phyloP scores from a whole-genome alignment of 2,797 vertebrate species.

The Hylomyscus alleni region DNA sequence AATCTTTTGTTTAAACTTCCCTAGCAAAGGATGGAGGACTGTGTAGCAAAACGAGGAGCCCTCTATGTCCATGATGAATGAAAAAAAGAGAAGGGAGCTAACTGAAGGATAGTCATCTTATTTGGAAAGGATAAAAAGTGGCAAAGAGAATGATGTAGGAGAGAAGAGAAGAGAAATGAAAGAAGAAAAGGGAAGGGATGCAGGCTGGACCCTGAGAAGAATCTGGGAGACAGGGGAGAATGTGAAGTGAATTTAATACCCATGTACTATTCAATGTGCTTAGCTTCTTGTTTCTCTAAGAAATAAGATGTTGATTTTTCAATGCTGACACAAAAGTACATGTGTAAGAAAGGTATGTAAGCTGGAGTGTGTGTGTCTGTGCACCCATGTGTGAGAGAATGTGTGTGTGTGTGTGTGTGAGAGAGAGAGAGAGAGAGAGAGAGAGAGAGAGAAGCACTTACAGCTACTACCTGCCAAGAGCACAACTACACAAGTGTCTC shows the following conservation, averaged over 20 bases:
- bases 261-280: accelerated
- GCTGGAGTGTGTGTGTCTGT: not conserved
- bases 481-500: not conserved
- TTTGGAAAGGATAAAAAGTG: not conserved
- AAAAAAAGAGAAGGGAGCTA: not conserved
- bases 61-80: not conserved
- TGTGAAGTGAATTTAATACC: not conserved
- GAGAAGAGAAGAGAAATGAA: not conserved
- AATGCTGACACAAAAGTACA: too few relatives aligned
- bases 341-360: not conserved
- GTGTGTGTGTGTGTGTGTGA: not conserved
- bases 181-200: not conserved
- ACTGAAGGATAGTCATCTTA: not conserved
- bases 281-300: not conserved
- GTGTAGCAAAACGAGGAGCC: not conserved
- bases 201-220: not conserved
- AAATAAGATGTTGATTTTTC: not conserved
- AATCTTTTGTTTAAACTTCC: not conserved
- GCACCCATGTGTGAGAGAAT: not conserved
- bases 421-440: not conserved
- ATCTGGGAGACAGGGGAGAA: not conserved
- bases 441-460: not conserved
- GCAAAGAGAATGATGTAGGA: not conserved
- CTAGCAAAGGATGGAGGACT: not conserved
- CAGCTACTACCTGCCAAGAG: not conserved